phyloP scores from a whole-genome alignment of 1,140 invertebrate species.

The Scaptomyza hsui region DNA sequence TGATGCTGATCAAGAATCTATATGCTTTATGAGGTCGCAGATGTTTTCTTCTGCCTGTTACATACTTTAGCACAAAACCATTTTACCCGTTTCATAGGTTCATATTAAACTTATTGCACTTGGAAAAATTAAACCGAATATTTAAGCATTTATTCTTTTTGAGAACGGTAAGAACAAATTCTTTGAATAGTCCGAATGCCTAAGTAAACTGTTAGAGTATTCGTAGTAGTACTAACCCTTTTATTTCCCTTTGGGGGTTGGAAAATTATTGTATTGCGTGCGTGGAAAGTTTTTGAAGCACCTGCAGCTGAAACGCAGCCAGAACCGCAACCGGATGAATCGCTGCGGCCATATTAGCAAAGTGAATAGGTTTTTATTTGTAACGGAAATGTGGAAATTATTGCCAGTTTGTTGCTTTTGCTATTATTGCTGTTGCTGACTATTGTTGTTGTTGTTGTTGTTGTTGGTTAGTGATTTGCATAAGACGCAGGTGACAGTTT shows the following conservation, averaged over 20 bases:
- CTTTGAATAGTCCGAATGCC: background rate
- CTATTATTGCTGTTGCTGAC: conserved; percentile 1
- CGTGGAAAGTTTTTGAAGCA: conserved; percentile 63
- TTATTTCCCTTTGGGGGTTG: conserved; percentile 16
- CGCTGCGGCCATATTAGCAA: conserved; percentile 77
- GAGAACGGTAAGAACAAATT: too few relatives aligned
- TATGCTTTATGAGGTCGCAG: too few relatives aligned
- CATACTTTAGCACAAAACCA: too few relatives aligned
- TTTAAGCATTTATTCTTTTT: too few relatives aligned
- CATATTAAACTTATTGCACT: too few relatives aligned
- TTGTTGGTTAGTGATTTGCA: conserved; percentile 56
- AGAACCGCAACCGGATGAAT: conserved; percentile 59
- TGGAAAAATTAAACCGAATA: too few relatives aligned
- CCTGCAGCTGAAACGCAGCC: conserved; percentile 60
- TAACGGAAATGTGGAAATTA: conserved; percentile 80
- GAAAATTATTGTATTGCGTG: conserved; percentile 75
- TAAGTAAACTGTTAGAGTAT: conserved; percentile 14
- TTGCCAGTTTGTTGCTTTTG: conserved; percentile 60
- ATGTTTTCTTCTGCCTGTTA: too few relatives aligned
- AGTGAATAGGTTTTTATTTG: conserved; percentile 82
- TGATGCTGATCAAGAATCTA: too few relatives aligned
- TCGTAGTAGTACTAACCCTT: conserved; percentile 8
- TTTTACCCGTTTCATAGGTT: too few relatives aligned
- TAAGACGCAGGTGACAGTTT: conserved; percentile 66
- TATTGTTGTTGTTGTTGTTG: conserved; percentile 11